phyloP scores from a whole-genome alignment of 2,888 invertebrate species.

The Lasioglossum morio region DNA sequence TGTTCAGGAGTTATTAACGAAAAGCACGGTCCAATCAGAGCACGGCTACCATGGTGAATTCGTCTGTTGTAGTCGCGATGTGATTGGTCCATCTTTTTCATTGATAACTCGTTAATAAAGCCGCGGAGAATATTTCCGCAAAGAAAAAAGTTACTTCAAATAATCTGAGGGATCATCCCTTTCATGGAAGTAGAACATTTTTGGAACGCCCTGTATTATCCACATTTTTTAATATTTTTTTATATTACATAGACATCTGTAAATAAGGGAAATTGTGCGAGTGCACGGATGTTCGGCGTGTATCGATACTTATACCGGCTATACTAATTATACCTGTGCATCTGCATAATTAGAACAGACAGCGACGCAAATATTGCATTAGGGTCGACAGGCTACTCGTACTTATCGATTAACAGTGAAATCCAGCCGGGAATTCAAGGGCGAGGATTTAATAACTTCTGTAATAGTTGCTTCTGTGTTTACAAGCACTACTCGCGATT shows the following conservation, averaged over 20 bases:
- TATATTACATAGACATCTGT: neutral
- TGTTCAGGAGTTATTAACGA: too few relatives aligned
- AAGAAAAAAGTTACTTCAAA: too few relatives aligned
- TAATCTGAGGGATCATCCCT: too few relatives aligned
- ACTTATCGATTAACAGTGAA: constrained; percentile 47
- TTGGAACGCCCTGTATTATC: neutral
- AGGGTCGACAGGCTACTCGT: constrained; percentile 20
- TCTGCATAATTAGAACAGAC: constrained; percentile 63
- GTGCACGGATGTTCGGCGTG: constrained; percentile 9
- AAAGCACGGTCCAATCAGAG: too few relatives aligned
- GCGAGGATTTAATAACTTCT: constrained; percentile 26
- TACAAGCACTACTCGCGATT: neutral
- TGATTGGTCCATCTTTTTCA: too few relatives aligned
- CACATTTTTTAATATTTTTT: neutral
- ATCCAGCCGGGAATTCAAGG: constrained; percentile 32
- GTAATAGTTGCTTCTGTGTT: neutral
- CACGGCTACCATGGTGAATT: too few relatives aligned
- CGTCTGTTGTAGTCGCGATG: too few relatives aligned
- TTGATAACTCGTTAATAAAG: too few relatives aligned
- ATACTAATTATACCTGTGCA: constrained; percentile 60
- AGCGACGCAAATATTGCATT: constrained; percentile 60
- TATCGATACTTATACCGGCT: constrained; percentile 30
- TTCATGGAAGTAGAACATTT: too few relatives aligned
- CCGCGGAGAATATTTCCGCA: too few relatives aligned
- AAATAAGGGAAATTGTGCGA: neutral